Evolutionary conservation across 2,888 invertebrate species (phyloP), one percentile per base, ranked within the genome.

Genomic region (Parnassius orleans): DNA sequence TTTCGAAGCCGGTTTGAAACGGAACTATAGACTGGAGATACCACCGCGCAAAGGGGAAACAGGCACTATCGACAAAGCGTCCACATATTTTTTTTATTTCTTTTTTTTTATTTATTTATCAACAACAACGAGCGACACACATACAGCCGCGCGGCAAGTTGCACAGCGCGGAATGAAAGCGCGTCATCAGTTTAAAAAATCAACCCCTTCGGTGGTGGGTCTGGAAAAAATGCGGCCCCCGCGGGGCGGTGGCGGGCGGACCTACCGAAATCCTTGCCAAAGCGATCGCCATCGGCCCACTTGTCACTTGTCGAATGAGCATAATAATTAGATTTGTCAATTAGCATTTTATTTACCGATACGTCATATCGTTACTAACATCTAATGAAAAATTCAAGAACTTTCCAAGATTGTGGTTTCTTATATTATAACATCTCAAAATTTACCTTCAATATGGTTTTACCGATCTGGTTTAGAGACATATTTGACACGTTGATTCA

Each of bases 151-250:
- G 87, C 91, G 85, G 84, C 83, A 82, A 92, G 87, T 90, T 90
- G 92, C 92, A 90, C 87, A 84, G 86, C 87, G 89, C 89, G 87
- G 90, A 92, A 92, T 92, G 92, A 89, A 91, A 90, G 91, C 92
- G 91, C 92, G 92, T 92, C 92, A 92, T 92, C 92, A 91, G 91
- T 92, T 92, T 92, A 92, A 92, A 92, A 92, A 92, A 92, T 92
- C 92, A 92, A 92, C 91, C 90, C 92, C 90, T 89, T 92, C 76
- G 79, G 81, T 59, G 63, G 84, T 84, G 90, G 87, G 83, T 87
- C 87, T 80, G 81, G 86, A 83, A 88, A 91, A 90, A 90, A 90
- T 86, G 81, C 84, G 83, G 83, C 83, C 84, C 84, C 83, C 72
- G 66, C 55, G 72, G 84, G 86, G 81, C 70, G 84, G 81, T 70